Evolutionary conservation across 1,140 invertebrate species (phyloP), one percentile per base, ranked within the genome.

Genomic region (Drosophila azteca): DNA sequence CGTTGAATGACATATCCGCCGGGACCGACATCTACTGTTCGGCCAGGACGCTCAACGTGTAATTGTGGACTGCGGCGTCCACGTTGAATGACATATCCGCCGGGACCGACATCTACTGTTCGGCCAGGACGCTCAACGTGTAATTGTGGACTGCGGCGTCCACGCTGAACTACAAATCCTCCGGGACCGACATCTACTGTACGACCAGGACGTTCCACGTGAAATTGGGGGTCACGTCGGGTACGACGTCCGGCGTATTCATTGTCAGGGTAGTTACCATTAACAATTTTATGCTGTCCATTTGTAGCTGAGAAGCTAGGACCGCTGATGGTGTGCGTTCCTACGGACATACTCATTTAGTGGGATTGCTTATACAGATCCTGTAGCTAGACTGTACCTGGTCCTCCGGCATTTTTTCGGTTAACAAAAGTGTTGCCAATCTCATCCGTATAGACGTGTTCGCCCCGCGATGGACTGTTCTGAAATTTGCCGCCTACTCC

Each of bases 401-500:
- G 31, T 24, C 54, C 48, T 0, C 58, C 55, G 7, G 43, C 7
- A 3, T 61, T 76, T 13, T 63, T 77, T n/a, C 55, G 52, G 43
- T 84, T 49, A 0, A 69, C 68, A 61, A 29, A 84, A 0, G 77
- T 77, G 20, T 63, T 84, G 9, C 81, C 80, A 20, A 17, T 22
- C 3, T 65, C 81, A 51, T 84, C 81, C 2, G 61, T 80, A 44
- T 61, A 84, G 11, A 50, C 31, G 49, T 85, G 81, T 17, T 59
- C 24, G 11, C 68, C 45, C 0, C 45, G 52, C n/a, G 48, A 43
- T 2, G 67, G 41, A 3, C 60, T 26, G 13, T 78, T 49, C 26
- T 81, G 50, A 41, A 81, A 81, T 15, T 58, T 35, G 6, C 79
- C 79, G 0, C 9, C n/a, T 2, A 78, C 79, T 7, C 79, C 74